These are phyloP conservation scores for Xenopus borealis DNA, from an alignment of 2,113 vertebrate species.

Conservation along the genomic window DNA sequence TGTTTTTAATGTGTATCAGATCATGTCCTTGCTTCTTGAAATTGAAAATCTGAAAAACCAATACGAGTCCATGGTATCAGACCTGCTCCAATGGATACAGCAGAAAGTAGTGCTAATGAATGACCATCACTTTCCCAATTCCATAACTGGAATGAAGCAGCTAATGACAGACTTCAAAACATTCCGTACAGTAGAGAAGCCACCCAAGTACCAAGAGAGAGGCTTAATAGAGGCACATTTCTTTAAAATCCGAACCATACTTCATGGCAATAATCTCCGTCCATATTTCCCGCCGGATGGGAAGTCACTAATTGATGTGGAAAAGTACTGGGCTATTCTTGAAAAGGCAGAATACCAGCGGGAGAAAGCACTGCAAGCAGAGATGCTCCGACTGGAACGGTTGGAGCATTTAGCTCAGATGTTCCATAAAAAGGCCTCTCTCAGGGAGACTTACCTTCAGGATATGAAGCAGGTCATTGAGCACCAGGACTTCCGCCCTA, in stretches of 20 bases:
- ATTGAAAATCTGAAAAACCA: conserved; percentile 71
- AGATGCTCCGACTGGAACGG: conserved; percentile 73
- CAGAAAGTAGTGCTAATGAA: conserved; percentile 75
- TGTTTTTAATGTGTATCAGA: conserved; percentile 47
- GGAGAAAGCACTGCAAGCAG: conserved; percentile 69
- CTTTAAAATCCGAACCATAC: conserved; percentile 76
- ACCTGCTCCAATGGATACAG: conserved; percentile 80
- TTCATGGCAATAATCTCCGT: conserved; percentile 76
- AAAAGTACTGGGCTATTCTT: conserved; percentile 74
- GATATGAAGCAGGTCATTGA: conserved; percentile 70
- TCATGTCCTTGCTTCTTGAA: conserved; percentile 75
- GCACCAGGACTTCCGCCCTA: conserved; percentile 62
- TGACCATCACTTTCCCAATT: conserved; percentile 74
- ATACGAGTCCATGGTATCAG: conserved; percentile 73
- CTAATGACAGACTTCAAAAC: conserved; percentile 77
- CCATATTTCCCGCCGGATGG: conserved; percentile 73
- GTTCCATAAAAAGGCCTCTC: conserved; percentile 76
- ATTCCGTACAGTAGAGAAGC: conserved; percentile 83
- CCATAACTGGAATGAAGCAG: conserved; percentile 72
- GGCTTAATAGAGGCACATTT: conserved; percentile 80
- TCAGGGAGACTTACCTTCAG: conserved; percentile 77
- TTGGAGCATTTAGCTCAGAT: conserved; percentile 80
- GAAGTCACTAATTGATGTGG: conserved; percentile 70
- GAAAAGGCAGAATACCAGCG: conserved; percentile 67
- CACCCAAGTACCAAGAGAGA: conserved; percentile 80